Evolutionary conservation across 2,113 vertebrate species (phyloP), one percentile per base, ranked within the genome.

Genomic region (Aythya baeri): DNA sequence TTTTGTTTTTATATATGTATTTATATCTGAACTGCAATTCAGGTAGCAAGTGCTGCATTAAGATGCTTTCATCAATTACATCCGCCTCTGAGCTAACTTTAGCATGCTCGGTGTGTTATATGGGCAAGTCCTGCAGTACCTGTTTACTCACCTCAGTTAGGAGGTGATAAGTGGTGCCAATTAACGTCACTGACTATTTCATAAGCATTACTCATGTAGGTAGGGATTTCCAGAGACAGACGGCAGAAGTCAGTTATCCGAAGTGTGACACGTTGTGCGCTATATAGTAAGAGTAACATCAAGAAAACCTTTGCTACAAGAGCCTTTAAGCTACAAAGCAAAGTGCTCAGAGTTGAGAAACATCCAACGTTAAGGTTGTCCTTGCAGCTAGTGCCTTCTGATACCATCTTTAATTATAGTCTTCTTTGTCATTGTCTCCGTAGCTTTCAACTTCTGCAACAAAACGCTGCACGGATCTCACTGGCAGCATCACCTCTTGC

Each of bases 341-440:
- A 73, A 93, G 61, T 17, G 41, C 55, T 67, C 5, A 1, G 55
- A 93, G 25, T 17, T 57, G 73, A 87, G 62, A 91, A 93, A 84
- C 26, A 75, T 65, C 54, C 83, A 80, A 87, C 20, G 83, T 91
- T 78, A 75, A 89, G 34, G 77, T 20, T 82, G 66, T 82, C 70
- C 83, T 97, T 96, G 89, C 66, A 93, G 76, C 83, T 87, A 87
- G 79, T 58, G 70, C 29, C 52, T 82, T 75, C 78, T 36, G 91
- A 96, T 90, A 91, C 57, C 38, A 94, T 93, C 93, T 92, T 93
- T 93, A 96, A 95, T 96, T 95, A 86, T n/a, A 84, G 38, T 52
- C 1, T 0, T 63, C 57, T 83, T 63, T 85, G 71, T 87, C 86
- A 65, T 41, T 92, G 70, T 83, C 87, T 92, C 74, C 7, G 9